phyloP scores from a whole-genome alignment of 2,113 vertebrate species.

The Gnathonemus echidnorhynchus region DNA sequence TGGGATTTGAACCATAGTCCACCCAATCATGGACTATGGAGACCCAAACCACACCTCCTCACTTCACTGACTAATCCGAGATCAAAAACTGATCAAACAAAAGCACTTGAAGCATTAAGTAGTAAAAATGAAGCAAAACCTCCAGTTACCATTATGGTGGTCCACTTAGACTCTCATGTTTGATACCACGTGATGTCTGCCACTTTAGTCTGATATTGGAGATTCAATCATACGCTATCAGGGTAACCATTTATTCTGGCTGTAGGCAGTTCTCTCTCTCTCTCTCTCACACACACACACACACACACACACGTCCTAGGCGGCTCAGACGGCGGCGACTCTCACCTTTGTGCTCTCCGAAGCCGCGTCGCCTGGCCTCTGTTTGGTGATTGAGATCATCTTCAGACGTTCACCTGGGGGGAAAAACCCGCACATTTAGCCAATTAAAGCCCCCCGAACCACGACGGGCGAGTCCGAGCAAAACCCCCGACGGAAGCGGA shows the following conservation, averaged over 20 bases:
- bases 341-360: conserved; percentile 66
- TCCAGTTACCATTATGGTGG: not conserved
- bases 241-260: not conserved
- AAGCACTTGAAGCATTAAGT: not conserved
- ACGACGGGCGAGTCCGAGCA: not conserved
- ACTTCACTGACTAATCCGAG: not conserved
- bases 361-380: conserved; percentile 40
- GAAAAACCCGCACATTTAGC: not conserved
- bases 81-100: not conserved
- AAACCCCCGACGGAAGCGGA: not conserved
- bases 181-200: not conserved
- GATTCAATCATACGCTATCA: not conserved
- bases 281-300: not conserved
- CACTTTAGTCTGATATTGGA: not conserved
- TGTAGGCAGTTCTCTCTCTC: not conserved
- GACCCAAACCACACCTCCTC: not conserved
- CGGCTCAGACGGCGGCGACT: not conserved
- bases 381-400: conserved; percentile 63
- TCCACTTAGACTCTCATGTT: not conserved
- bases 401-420: not conserved
- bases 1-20: not conserved
- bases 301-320: not conserved
- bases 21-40: not conserved
- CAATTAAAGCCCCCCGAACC: not conserved
- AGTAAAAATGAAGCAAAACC: not conserved